Evolutionary conservation across 2,888 invertebrate genomes (phyloP), one percentile per base, ranked within the genome.

Genomic region (Drosophila ustulata): DNA sequence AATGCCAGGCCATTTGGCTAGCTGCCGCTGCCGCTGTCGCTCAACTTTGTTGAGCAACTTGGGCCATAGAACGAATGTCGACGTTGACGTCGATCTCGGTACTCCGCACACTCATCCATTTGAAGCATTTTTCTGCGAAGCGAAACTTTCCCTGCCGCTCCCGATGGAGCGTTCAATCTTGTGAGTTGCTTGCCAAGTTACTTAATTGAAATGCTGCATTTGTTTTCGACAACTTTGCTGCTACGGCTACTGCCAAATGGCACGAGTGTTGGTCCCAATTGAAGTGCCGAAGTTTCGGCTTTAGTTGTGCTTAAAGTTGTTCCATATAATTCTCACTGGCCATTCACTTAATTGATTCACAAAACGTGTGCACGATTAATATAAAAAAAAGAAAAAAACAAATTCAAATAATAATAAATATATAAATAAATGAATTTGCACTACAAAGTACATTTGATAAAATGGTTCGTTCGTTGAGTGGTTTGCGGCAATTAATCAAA

Each of bases 121-220:
- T 75, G 56, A 56, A 56, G 62, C 68, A 68, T 61, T 61, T 75
- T 61, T 47, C 39, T 32, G 18, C 18, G n/a, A 39, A 65, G 55
- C 30, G 18, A 70, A 71, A 59, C 59, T 66, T 71, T 57, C 30
- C 49, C 30, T 34, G 9, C 25, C 18, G 43, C 39, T 63, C 82
- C 82, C 82, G 56, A 47, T 55, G 87, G 87, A 78, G 57, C 69
- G 63, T 59, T 82, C 78, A 75, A 82, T 82, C 82, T 82, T 82
- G 78, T 30, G 71, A 50, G 69, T 26, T 63, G 49, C 75, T 55
- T 47, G 65, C 58, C 72, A 56, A 57, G 56, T 63, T 49, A 75
- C 78, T 80, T 82, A 82, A 82, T 86, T 82, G 82, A 82, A 82
- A 82, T 86, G 72, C 81, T 69, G 78, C 75, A 82, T 82, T 75